phyloP scores from a whole-genome alignment of 1,140 invertebrate genomes.

The Musca domestica region DNA sequence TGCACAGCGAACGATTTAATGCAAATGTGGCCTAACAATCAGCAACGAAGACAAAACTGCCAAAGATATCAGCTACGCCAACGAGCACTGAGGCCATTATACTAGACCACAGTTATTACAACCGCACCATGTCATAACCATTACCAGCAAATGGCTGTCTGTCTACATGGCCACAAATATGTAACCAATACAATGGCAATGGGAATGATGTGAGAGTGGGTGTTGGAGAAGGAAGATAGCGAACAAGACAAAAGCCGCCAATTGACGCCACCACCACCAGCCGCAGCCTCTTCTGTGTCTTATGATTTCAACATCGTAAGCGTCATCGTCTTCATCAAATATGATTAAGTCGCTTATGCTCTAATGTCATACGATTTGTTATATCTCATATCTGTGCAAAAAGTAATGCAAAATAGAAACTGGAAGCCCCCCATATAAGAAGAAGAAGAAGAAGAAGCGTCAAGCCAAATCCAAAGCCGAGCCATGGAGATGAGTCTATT shows the following conservation, averaged over 20 bases:
- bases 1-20: not conserved
- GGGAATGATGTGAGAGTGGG: not conserved
- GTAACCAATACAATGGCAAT: not conserved
- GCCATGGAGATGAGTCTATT: too few relatives aligned
- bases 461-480: too few relatives aligned
- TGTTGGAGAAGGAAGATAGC: too few relatives aligned
- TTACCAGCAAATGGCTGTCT: not conserved
- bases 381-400: constrained; percentile 7
- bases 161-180: not conserved
- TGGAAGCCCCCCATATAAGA: not conserved
- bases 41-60: not conserved
- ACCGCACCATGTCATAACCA: not conserved
- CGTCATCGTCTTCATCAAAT: constrained; percentile 9
- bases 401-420: constrained; percentile 3
- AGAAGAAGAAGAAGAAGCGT: too few relatives aligned
- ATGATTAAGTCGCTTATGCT: constrained; percentile 17
- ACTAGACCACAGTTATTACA: not conserved
- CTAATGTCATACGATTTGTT: constrained; percentile 15
- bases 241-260: too few relatives aligned
- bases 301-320: not conserved
- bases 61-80: not conserved
- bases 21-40: constrained; percentile 12
- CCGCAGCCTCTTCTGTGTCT: too few relatives aligned
- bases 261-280: too few relatives aligned
- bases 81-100: not conserved